These are phyloP conservation scores for Microplitis demolitor DNA, from an alignment of 1,140 invertebrate genomes.

Conservation along the genomic window DNA sequence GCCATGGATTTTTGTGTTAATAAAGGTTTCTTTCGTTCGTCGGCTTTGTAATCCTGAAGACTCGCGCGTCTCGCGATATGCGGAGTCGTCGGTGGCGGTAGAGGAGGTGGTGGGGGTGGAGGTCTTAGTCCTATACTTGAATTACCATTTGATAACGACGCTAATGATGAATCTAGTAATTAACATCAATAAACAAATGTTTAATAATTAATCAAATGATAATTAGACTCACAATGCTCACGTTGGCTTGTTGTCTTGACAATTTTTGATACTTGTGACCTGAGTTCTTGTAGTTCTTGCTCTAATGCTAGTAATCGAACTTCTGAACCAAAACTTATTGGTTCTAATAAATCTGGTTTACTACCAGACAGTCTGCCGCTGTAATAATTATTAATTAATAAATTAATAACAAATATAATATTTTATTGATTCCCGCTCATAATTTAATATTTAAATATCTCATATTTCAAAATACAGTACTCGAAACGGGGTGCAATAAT, in stretches of 20 bases:
- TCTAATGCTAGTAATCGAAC: constrained; percentile 56
- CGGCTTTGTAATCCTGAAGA: constrained; percentile 56
- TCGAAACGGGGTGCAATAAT: no score
- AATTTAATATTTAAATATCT: no score
- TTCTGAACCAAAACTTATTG: constrained; percentile 60
- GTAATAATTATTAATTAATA: neutral
- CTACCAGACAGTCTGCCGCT: constrained; percentile 49
- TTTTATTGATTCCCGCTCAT: neutral
- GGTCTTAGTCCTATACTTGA: constrained; percentile 26
- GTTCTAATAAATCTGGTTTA: constrained; percentile 57
- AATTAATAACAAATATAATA: constrained; percentile 3
- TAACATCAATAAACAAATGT: neutral
- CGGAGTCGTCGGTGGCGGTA: constrained; percentile 54
- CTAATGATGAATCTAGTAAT: constrained; percentile 36
- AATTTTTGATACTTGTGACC: constrained; percentile 56
- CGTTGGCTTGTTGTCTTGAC: constrained; percentile 50
- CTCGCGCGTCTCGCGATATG: constrained; percentile 57
- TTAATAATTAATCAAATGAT: constrained; percentile 9
- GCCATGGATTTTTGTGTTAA: constrained; percentile 51
- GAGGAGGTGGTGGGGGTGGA: constrained; percentile 47
- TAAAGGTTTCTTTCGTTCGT: constrained; percentile 50
- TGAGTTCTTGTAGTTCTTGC: constrained; percentile 57
- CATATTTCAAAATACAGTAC: no score
- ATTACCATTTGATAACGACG: constrained; percentile 44
- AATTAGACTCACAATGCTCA: constrained; percentile 38